A percentile compares a stretch with the other conserved stretches of the same genome.
These are phyloP conservation scores for Eudemis profundana DNA, from an alignment of 2,888 invertebrate genomes.

Conservation along the genomic window DNA sequence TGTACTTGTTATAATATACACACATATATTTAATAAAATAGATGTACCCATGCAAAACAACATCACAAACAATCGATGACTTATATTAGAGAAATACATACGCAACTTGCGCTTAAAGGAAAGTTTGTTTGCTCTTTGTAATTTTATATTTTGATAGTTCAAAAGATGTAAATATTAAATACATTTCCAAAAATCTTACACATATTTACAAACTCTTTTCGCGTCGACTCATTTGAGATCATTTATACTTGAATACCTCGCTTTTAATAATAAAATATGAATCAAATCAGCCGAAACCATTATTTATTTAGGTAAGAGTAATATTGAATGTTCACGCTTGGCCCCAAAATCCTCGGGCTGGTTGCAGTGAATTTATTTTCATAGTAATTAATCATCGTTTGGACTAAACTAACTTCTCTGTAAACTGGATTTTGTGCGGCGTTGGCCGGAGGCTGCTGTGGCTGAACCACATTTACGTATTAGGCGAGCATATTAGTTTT, in stretches of 20 bases:
- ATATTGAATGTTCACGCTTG: conserved; percentile 14
- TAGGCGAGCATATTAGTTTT: conserved; percentile 34
- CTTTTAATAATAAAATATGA: background rate
- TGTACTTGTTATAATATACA: too few species aligned
- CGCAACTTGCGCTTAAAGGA: too few species aligned
- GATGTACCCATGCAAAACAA: too few species aligned
- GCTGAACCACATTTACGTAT: conserved; percentile 30
- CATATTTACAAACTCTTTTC: too few species aligned
- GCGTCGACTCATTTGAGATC: too few species aligned
- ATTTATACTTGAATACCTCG: background rate
- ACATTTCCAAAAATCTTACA: too few species aligned
- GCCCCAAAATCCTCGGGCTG: background rate
- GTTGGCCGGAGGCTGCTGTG: conserved; percentile 9
- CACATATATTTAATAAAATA: too few species aligned
- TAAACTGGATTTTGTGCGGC: conserved; percentile 33
- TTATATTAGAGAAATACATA: too few species aligned
- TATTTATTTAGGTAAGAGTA: background rate
- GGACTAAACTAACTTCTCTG: conserved; percentile 36
- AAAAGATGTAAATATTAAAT: too few species aligned
- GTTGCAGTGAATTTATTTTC: conserved; percentile 31
- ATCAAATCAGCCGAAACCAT: background rate
- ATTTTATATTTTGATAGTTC: too few species aligned
- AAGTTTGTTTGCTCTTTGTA: too few species aligned
- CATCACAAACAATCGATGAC: too few species aligned
- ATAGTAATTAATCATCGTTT: conserved; percentile 42